Evolutionary conservation across 2,797 vertebrate genomes (phyloP), one percentile per base, ranked within the genome.

Genomic region (Hemitrygon akajei): DNA sequence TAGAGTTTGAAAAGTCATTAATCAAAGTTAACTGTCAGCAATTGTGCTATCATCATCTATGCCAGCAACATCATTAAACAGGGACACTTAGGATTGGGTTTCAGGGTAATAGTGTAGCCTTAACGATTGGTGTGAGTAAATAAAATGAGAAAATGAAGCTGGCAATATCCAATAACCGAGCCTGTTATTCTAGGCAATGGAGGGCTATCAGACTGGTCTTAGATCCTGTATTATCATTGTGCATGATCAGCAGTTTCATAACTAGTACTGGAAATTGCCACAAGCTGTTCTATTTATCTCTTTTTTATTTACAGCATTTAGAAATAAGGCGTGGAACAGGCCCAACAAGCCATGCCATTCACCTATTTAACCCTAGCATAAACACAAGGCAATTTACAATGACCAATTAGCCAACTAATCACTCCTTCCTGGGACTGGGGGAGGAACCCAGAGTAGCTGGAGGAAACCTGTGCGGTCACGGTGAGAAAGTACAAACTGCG

Each of bases 1-100:
- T 89, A 20, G 30, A 87, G 34, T 89, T 89, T 89, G 86, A 86
- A 86, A 58, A 60, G 30, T 58, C 82, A 86, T 60, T 58, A 60
- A 86, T 86, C 60, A 63, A 34, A 89, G 86, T 63, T 89, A 89
- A 66, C 30, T 34, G 60, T 66, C 86, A 89, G 34, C 63, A 63
- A 66, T 66, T 89, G 22, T 69, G 6, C 7, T n/a, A 34, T 37
- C 63, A 69, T 89, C 63, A 22, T 89, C 86, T 69, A 22, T 18
- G 66, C 63, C n/a, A 34, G 60, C 16, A 9, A 34, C 63, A 69
- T 37, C n/a, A 89, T 69, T 69, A 3, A 37, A 69, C 16, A 37
- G 63, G 63, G 34, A 89, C 16, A 89, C 69, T 89, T 89, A 2
- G n/a, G 60, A 89, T 66, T 20, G 47, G 18, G 16, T 69, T 89